A percentile compares a stretch with the other conserved stretches of the same genome.
Conservation (phyloP, 2,888 invertebrate species). For the Mantis religiosa region DNA sequence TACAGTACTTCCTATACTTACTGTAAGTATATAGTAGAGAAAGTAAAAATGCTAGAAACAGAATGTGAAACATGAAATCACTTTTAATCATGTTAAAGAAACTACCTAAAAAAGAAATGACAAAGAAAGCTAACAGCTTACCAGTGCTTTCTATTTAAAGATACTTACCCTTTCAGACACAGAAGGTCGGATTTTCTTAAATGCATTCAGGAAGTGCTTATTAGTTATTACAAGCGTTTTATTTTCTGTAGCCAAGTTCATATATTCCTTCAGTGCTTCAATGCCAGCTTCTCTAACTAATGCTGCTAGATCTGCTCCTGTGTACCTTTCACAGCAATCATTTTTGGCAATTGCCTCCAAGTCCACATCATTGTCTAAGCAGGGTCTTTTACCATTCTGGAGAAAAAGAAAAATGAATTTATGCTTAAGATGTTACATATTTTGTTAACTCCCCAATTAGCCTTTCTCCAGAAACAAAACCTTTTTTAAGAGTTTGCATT, state of each 20-base stretch:
- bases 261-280: conserved; percentile 65
- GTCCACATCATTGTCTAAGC: conserved; percentile 63
- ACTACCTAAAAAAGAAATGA: no score
- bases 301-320: conserved; percentile 91
- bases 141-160: not conserved
- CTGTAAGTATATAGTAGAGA: no score
- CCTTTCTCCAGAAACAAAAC: no score
- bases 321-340: conserved; percentile 69
- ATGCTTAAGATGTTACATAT: no score
- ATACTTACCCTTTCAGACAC: conserved; percentile 64
- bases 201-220: conserved; percentile 72
- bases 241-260: not conserved
- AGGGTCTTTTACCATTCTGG: conserved; percentile 14
- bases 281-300: conserved; percentile 84
- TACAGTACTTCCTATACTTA: no score
- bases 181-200: conserved; percentile 79
- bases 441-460: no score
- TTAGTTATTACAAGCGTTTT: conserved; percentile 56
- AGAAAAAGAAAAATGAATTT: not conserved
- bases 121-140: no score
- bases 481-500: no score
- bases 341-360: conserved; percentile 65
- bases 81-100: no score
- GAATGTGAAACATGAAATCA: no score
- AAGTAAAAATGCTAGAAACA: no score